Evolutionary conservation across 2,113 vertebrate species (phyloP), one percentile per base, ranked within the genome.

Genomic region (Turdus rufiventris): DNA sequence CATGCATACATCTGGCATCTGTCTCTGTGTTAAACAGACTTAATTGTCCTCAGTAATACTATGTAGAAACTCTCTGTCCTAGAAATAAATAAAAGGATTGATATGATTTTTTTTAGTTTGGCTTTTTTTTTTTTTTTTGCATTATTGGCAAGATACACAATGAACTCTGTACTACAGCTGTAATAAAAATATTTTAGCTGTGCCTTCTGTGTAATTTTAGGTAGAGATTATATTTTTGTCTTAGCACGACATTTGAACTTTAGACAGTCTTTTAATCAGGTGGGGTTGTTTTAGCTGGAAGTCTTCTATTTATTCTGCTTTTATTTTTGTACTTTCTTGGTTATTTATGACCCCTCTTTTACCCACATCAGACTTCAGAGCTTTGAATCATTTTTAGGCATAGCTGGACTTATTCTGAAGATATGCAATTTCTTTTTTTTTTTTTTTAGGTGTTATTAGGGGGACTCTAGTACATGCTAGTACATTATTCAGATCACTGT

Each of bases 21-120:
- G 88, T 87, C 88, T 96, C 87, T 82, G 66, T 92, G 93, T 89
- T 95, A 95, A 97, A 84, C 68, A 95, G 86, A 89, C 93, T 91
- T 97, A 95, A 94, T 93, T 96, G 91, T 91, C 79, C 83, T 67
- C 70, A 65, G 58, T 77, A 91, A 79, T 53, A 65, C 47, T 38
- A 33, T 68, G 70, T 68, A 91, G 94, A 94, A 68, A 21, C 47
- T 42, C 78, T 95, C 87, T 91, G 81, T 89, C 63, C 60, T 77
- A 89, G 43, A 85, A 90, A 83, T 43, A 88, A 81, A 85, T 73
- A 6, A 65, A 83, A 87, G 14, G 12, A 25, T 28, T 70, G 14
- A 25, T 38, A 20, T 20, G 9, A 38, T 62, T 88, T 87, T 36
- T 86, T 86, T 50, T 16, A 38, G 38, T 38, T 38, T 38, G 38